A percentile compares a stretch with the other conserved stretches of the same genome.
Conservation (phyloP, 2,797 vertebrate genomes). For the Siniperca undulata region DNA sequence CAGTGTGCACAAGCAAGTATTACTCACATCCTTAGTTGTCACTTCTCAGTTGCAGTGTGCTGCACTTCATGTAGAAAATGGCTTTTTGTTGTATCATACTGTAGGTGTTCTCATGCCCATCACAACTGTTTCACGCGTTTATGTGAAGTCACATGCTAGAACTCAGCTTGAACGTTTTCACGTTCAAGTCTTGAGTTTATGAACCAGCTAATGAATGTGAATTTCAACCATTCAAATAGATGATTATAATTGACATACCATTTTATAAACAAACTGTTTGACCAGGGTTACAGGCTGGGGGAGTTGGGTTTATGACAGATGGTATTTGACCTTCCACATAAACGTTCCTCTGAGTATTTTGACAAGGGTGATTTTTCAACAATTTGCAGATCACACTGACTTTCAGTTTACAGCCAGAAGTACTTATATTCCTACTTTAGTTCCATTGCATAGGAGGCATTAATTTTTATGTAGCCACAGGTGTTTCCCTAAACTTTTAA, state of each 20-base stretch:
- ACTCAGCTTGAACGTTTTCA: constrained; percentile 3
- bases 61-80: not conserved
- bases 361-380: constrained; percentile 3
- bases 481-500: not conserved
- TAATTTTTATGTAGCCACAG: constrained; percentile 12
- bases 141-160: constrained; percentile 9
- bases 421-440: not conserved
- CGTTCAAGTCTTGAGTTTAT: not conserved
- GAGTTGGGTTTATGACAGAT: constrained; percentile 1
- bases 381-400: constrained; percentile 1
- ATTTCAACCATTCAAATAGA: constrained; percentile 17
- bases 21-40: constrained; percentile 1
- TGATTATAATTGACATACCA: constrained; percentile 16
- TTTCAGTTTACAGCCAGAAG: not conserved
- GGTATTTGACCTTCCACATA: constrained; percentile 7
- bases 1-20: not conserved
- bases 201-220: constrained; percentile 34
- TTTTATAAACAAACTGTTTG: constrained; percentile 16
- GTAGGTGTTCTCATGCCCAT: constrained; percentile 7
- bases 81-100: constrained; percentile 8
- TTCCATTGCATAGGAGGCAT: not conserved
- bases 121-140: constrained; percentile 15
- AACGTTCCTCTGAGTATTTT: not conserved
- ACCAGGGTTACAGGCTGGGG: not conserved
- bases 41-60: not conserved